Evolutionary conservation across 2,797 vertebrate genomes (phyloP).

Genomic region (Coracias cyanogaster): DNA sequence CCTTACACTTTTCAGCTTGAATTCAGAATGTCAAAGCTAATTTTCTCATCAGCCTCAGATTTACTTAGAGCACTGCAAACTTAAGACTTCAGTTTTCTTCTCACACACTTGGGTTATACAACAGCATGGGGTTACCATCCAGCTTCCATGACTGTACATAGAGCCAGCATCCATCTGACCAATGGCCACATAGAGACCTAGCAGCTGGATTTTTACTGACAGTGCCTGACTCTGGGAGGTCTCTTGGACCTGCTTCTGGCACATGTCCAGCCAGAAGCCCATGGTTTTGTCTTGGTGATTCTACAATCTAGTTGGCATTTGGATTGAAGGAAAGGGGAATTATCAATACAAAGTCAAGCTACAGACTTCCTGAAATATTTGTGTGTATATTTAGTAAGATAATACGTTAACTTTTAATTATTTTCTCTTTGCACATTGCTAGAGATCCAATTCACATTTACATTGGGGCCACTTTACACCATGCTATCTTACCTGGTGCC

Average conservation of each 20-base stretch:
- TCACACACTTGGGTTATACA: neutral
- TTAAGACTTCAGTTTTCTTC: neutral
- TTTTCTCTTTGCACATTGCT: neutral
- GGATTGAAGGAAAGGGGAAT: neutral
- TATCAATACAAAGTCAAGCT: conserved; percentile 1
- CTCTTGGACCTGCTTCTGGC: neutral
- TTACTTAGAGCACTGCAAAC: conserved; percentile 15
- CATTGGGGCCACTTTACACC: neutral
- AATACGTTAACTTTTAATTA: neutral
- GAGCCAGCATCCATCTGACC: neutral
- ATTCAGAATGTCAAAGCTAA: conserved; percentile 68
- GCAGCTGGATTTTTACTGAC: neutral
- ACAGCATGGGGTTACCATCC: neutral
- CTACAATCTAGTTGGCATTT: conserved; percentile 7
- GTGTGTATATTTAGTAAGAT: neutral
- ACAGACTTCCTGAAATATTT: neutral
- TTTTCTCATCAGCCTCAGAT: conserved; percentile 56
- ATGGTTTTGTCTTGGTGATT: neutral
- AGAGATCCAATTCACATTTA: neutral
- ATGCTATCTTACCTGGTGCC: neutral
- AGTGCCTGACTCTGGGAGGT: neutral
- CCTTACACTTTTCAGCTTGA: conserved; percentile 45
- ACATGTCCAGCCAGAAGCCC: neutral
- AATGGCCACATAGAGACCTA: neutral
- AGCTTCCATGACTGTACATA: neutral